phyloP scores from a whole-genome alignment of 2,888 invertebrate species.

The Rhagophthalmus giganteus region DNA sequence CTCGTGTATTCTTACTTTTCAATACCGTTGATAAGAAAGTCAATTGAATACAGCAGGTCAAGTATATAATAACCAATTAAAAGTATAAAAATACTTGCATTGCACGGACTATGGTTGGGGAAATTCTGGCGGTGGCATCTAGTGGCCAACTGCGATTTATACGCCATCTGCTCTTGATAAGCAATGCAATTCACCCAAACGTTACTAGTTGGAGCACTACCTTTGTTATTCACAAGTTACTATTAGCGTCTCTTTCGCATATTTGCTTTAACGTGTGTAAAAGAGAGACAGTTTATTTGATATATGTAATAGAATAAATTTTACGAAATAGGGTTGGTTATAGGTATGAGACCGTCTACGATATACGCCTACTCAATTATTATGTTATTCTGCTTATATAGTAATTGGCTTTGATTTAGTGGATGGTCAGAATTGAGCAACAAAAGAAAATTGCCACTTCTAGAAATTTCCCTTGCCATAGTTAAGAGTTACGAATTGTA shows the following conservation, averaged over 20 bases:
- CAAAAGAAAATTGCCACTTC: conserved; percentile 28
- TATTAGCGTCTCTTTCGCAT: conserved; percentile 7
- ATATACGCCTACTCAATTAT: conserved; percentile 42
- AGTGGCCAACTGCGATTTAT: conserved; percentile 54
- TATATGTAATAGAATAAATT: conserved; percentile 1
- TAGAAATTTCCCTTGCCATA: conserved; percentile 1
- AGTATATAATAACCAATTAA: conserved; percentile 29
- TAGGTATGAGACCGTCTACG: conserved; percentile 33
- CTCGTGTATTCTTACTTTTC: not conserved
- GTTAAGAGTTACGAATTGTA: too few species aligned
- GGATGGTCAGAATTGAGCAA: conserved; percentile 22
- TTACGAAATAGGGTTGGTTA: conserved; percentile 17
- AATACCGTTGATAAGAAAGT: not conserved
- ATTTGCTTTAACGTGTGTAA: conserved; percentile 1
- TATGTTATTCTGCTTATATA: conserved; percentile 41
- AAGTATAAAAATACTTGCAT: conserved; percentile 30
- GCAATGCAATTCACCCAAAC: conserved; percentile 37
- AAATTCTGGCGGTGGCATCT: conserved; percentile 51
- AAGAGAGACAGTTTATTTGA: conserved; percentile 5
- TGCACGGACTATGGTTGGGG: conserved; percentile 25
- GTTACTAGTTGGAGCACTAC: conserved; percentile 31
- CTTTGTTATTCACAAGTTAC: conserved; percentile 11
- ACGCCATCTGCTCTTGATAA: conserved; percentile 53
- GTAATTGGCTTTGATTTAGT: conserved; percentile 36
- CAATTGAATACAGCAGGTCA: conserved; percentile 23